Evolutionary conservation across 2,888 invertebrate genomes (phyloP).

Genomic region (Kryphioiulus occultus): DNA sequence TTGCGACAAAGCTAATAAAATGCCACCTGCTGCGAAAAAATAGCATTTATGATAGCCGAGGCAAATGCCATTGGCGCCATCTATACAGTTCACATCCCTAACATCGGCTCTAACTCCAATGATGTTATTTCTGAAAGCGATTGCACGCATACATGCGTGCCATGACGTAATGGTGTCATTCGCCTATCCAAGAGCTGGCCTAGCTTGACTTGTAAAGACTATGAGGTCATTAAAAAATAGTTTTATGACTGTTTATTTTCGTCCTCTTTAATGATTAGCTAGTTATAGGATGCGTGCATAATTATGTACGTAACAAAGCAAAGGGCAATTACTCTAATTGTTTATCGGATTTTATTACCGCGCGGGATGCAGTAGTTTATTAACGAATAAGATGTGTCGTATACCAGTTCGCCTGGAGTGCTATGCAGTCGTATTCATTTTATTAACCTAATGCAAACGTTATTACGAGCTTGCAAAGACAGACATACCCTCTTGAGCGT

Average conservation of each 20-base stretch:
- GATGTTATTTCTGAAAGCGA: too few relatives aligned
- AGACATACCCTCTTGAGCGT: background rate
- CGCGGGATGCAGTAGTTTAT: background rate
- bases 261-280: constrained; percentile 15
- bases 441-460: background rate
- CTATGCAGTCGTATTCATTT: background rate
- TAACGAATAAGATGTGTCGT: background rate
- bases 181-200: background rate
- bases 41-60: background rate
- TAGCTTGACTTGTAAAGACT: background rate
- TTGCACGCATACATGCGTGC: background rate
- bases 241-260: constrained; percentile 24
- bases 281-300: constrained; percentile 31
- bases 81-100: background rate
- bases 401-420: background rate
- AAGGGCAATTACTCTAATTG: constrained; percentile 26
- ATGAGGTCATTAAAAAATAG: constrained; percentile 3
- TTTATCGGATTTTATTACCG: constrained; percentile 21
- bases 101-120: background rate
- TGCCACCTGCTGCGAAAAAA: background rate
- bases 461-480: background rate
- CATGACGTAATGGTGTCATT: background rate
- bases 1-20: background rate
- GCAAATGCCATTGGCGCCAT: background rate
- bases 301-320: background rate